Conservation (phyloP, 2,888 invertebrate species). For the Cosmia pyralina region DNA sequence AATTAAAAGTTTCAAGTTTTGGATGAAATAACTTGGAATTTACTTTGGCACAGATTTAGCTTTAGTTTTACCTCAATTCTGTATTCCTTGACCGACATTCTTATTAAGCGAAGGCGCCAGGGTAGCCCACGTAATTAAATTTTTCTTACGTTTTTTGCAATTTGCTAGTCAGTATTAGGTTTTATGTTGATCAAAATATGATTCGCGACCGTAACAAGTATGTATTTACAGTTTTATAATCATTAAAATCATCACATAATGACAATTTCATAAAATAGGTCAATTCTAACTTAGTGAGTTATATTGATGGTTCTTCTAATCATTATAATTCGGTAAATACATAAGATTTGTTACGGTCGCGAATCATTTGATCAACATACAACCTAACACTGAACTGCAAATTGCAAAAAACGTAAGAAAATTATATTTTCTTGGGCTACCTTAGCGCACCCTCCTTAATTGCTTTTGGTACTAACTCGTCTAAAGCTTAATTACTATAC, state of each 20-base stretch:
- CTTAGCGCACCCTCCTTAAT: background rate
- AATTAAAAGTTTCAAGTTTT: slow-evolving; percentile 77
- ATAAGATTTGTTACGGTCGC: background rate
- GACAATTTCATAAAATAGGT: background rate
- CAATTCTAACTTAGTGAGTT: background rate
- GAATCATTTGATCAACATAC: background rate
- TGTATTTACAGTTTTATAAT: background rate
- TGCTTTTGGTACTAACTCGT: slow-evolving; percentile 21
- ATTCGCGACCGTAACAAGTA: too few relatives aligned
- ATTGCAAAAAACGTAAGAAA: background rate
- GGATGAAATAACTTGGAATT: slow-evolving; percentile 71
- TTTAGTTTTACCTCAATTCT: slow-evolving; percentile 31
- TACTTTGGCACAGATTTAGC: slow-evolving; percentile 64
- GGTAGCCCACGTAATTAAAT: background rate
- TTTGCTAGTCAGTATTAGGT: background rate
- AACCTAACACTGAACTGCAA: background rate
- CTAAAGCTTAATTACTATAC: slow-evolving; percentile 8
- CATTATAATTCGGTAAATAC: background rate
- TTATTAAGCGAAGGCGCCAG: background rate
- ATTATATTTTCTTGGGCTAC: background rate
- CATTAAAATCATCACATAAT: background rate
- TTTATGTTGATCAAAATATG: background rate
- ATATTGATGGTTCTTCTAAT: background rate
- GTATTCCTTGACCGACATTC: slow-evolving; percentile 25
- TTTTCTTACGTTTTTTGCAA: background rate